These are phyloP conservation scores for Escarpia spicata DNA, from an alignment of 2,888 invertebrate species.

Conservation along the genomic window DNA sequence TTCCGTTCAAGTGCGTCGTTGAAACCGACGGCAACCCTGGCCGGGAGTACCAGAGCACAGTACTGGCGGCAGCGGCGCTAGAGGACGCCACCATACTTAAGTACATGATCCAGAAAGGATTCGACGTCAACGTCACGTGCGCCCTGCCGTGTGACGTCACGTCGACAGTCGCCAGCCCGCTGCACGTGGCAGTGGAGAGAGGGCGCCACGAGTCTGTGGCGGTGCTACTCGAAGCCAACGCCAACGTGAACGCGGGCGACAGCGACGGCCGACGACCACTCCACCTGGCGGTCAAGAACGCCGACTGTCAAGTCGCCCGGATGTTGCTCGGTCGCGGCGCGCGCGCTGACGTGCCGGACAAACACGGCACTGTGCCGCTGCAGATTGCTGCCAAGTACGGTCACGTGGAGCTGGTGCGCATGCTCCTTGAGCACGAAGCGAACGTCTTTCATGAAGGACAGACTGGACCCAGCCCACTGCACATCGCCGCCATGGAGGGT, in stretches of 20 bases:
- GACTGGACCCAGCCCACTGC: constrained; percentile 37
- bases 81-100: constrained; percentile 32
- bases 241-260: constrained; percentile 35
- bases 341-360: constrained; percentile 26
- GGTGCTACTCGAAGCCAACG: constrained; percentile 34
- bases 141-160: background rate
- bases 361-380: constrained; percentile 29
- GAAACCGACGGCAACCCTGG: background rate
- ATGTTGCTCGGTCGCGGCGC: constrained; percentile 37
- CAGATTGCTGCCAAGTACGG: constrained; percentile 38
- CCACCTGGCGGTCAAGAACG: constrained; percentile 32
- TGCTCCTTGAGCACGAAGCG: constrained; percentile 38
- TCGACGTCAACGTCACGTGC: constrained; percentile 30
- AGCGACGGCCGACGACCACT: constrained; percentile 31
- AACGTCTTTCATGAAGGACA: constrained; percentile 35
- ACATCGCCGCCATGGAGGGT: constrained; percentile 40
- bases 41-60: constrained; percentile 22
- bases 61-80: constrained; percentile 32
- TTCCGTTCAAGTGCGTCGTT: background rate
- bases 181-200: constrained; percentile 34
- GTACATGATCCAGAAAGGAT: constrained; percentile 33
- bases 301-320: constrained; percentile 31
- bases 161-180: constrained; percentile 20
- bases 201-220: constrained; percentile 29
- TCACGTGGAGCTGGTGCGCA: constrained; percentile 39